Conservation (phyloP, 2,888 invertebrate genomes). For the Dugesia japonica region DNA sequence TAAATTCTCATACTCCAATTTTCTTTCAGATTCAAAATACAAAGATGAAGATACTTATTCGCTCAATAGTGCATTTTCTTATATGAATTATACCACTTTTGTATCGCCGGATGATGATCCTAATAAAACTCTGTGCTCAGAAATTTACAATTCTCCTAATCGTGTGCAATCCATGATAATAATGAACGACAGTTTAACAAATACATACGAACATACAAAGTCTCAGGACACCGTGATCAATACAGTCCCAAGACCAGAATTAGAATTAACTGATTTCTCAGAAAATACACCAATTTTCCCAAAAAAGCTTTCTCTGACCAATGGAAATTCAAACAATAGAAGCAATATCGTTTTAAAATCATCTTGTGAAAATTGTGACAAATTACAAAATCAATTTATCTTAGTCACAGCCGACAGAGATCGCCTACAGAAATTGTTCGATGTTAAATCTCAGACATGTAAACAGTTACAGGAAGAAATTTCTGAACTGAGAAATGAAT, state of each 20-base stretch:
- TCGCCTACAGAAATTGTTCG: neutral
- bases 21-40: neutral
- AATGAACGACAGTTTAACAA: neutral
- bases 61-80: neutral
- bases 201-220: neutral
- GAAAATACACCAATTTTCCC: neutral
- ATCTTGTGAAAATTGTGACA: neutral
- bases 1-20: too few species aligned
- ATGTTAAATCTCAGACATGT: neutral
- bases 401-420: neutral
- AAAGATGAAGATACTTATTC: neutral
- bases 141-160: neutral
- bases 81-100: neutral
- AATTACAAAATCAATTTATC: neutral
- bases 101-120: neutral
- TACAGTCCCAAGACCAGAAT: neutral
- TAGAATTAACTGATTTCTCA: neutral
- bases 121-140: neutral
- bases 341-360: neutral
- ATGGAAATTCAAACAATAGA: neutral
- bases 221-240: neutral
- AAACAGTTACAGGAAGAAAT: neutral
- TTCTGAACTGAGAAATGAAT: neutral
- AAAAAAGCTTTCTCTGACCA: neutral
- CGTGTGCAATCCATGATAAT: conserved; percentile 10